Base-by-base conservation (phyloP, 2,113 vertebrate genomes). In the Myanophis thanlyinensis region DNA sequence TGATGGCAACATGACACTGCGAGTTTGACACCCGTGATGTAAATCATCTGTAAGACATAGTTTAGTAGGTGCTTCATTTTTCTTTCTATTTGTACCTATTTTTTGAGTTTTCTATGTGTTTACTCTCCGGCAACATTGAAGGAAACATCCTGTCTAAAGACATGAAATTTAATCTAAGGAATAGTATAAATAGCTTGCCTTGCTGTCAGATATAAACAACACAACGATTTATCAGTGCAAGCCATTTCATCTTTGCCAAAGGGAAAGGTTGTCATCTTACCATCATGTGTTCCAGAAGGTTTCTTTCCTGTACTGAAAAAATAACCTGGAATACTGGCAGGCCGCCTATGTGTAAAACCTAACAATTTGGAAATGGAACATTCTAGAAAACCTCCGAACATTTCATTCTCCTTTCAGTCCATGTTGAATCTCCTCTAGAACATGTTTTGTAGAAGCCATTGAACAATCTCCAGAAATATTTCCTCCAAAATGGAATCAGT, bases 31-130 rank as follows among this genome's bases (percentile, higher is more conserved):
- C 56, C 0, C 25, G 0, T 4, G 56, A 94, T 93, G 13, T 91
- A 73, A 46, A 87, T 93, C 90, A 85, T 12, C 3, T 40, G 22
- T 93, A 9, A 59, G 0, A 0, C 40, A 25, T 93, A 35, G 8
- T 40, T 89, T 86, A 56, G 8, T 86, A 51, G 5, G 1, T 89
- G 4, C 23, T 96, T 95, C 12, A 46, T 47, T 89, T 93, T 73
- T 93, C 87, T 91, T 85, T 87, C 51, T 89, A 18, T 20, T 51
- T 89, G 47, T 91, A 52, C 53, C 52, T 59, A 0, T 4, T 91
- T 44, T 49, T 44, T 11, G 51, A 22, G 30, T 85, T 11, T 30
- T 30, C 5, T 12, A 90, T 88, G 11, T 10, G 1, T 91, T 90
- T 23, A 30, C 49, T 54, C 23, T 86, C 92, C 30, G 3, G 56